phyloP scores from a whole-genome alignment of 1,140 invertebrate genomes.

The Coenobita brevimanus region DNA sequence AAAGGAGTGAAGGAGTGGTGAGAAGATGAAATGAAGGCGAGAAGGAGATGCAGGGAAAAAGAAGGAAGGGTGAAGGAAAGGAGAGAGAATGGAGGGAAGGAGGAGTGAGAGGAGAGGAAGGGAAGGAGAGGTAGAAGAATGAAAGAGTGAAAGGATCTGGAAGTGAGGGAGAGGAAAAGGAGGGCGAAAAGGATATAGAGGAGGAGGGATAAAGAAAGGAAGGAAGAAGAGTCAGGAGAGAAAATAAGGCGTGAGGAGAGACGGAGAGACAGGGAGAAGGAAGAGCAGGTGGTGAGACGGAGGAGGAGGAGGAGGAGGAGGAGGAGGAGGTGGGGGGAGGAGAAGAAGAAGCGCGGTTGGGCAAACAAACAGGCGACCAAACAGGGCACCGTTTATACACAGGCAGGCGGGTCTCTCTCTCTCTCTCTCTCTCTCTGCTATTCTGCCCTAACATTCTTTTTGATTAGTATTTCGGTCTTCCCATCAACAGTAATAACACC shows the following conservation, averaged over 20 bases:
- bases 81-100: background rate
- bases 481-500: background rate
- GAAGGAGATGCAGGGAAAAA: background rate
- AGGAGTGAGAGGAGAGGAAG: no score
- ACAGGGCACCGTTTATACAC: constrained; percentile 57
- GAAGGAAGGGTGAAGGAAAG: constrained; percentile 1
- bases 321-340: constrained; percentile 49
- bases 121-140: background rate
- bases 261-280: no score
- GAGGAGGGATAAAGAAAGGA: background rate
- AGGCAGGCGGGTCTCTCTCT: no score
- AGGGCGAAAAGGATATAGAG: background rate
- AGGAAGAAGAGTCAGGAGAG: no score
- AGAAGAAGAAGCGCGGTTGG: constrained; percentile 48
- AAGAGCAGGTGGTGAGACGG: background rate
- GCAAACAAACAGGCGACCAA: constrained; percentile 60
- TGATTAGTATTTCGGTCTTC: background rate
- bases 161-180: background rate
- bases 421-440: no score
- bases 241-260: no score
- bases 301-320: constrained; percentile 21
- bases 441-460: background rate
- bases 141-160: background rate
- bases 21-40: background rate
- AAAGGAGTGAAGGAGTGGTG: background rate